Conservation (phyloP, 1,140 invertebrate species). For the Heliconius eleuchia region DNA sequence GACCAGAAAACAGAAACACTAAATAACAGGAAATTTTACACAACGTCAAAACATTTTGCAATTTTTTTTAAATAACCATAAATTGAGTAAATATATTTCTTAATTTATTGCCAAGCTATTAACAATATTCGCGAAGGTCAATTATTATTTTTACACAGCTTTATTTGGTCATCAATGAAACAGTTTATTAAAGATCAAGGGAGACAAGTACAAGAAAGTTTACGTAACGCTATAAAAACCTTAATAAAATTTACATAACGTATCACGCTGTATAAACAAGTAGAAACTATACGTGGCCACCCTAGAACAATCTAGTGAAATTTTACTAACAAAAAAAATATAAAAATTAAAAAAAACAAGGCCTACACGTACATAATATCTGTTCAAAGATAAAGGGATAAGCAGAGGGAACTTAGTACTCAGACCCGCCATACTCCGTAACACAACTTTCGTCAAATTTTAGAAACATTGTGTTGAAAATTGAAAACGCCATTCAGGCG, state of each 20-base stretch:
- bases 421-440: no score
- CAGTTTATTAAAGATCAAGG: conserved; percentile 30
- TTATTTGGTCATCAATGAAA: conserved; percentile 32
- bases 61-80: background rate
- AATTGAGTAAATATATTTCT: conserved; percentile 22
- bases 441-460: no score
- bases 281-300: no score
- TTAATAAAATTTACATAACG: background rate
- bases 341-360: no score
- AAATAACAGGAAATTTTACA: conserved; percentile 10
- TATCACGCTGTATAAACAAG: no score
- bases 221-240: background rate
- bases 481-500: no score
- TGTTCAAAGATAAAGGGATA: no score
- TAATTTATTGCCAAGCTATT: conserved; percentile 16
- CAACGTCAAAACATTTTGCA: background rate
- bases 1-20: background rate
- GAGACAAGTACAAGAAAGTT: background rate
- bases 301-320: no score
- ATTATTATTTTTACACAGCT: conserved; percentile 17
- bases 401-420: no score
- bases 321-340: no score
- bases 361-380: no score
- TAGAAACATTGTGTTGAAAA: no score
- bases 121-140: conserved; percentile 25